Base-by-base conservation (phyloP, 2,888 invertebrate genomes). In the Leptura quadrifasciata region DNA sequence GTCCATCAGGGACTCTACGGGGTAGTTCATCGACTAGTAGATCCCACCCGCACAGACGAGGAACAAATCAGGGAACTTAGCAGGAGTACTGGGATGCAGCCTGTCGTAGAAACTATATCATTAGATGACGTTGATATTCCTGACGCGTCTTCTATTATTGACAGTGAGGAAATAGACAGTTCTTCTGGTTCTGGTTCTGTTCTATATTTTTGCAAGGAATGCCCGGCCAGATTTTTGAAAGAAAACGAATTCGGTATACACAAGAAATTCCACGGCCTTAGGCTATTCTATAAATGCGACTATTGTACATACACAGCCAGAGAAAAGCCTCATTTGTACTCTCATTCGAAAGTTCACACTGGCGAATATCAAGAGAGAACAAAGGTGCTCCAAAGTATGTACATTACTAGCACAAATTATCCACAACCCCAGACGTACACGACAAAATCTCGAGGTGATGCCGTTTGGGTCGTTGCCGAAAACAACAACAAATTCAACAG, bases 141-240 rank as follows among this genome's bases (percentile, higher is more conserved):
- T 12, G 76, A 73, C 12, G 8, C 61, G 12, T 21, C 27, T 1
- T 21, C 27, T 1, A 76, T 72, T 21, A 77, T 79, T 65, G 84
- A 85, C 35, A 70, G 76, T 2, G 85, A 85, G 20, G 86, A 85
- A 73, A 75, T 78, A 8, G 81, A 81, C 35, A 73, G 76, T 18
- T 79, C 82, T 2, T 86, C 88, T 9, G 90, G 89, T 21, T 74
- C 78, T 8, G 82, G 79, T 31, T 81, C 81, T 85, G 86, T 91
- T 6, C 87, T 96, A 72, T 93, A 93, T 84, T 96, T 95, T 86
- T 97, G 97, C 87, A 91, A 92, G 76, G 93, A 94, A 82, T 97
- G 97, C 87, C 97, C 97, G 0, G 95, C 96, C 0, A 92, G 96
- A 86, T 97, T 94, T 89, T 92, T 96, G 77, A 93, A 93, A 81